Percentiles rank a stretch among this genome's conserved stretches.
These are phyloP conservation scores for Poeciliopsis paucimaculata DNA, from an alignment of 2,797 vertebrate genomes.

Conservation along the genomic window DNA sequence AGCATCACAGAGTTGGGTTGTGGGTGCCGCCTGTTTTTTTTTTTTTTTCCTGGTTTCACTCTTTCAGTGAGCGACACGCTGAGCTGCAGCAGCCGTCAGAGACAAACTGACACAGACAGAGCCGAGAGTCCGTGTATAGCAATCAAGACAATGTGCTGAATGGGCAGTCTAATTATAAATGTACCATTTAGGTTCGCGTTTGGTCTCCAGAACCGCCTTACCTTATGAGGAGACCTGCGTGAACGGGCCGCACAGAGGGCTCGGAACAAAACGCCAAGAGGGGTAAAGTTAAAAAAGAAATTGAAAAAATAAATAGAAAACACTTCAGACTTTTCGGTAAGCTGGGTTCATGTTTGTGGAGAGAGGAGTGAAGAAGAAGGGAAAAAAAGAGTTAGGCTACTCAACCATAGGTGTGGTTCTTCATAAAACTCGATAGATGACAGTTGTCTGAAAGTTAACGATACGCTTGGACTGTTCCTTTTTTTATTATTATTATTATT, in stretches of 20 bases:
- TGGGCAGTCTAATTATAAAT: constrained; percentile 99
- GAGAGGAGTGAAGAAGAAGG: too few species aligned
- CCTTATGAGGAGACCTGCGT: constrained; percentile 98
- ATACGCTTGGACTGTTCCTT: background rate
- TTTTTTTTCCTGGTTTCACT: constrained; percentile 9
- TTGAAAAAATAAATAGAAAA: background rate
- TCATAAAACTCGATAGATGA: background rate
- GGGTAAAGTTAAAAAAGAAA: constrained; percentile 68
- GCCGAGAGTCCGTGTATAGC: constrained; percentile 90
- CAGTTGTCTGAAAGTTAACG: background rate
- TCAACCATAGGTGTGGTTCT: constrained; percentile 57
- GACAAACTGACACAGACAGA: constrained; percentile 84
- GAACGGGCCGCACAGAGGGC: constrained; percentile 75
- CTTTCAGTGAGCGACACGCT: constrained; percentile 47
- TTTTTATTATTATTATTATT: background rate
- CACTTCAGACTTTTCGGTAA: constrained; percentile 33
- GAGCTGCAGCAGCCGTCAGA: constrained; percentile 79
- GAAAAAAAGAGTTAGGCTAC: constrained; percentile 16
- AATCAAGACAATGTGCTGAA: constrained; percentile 97
- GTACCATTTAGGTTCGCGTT: constrained; percentile 96
- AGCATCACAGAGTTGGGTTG: constrained; percentile 45
- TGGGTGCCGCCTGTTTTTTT: constrained; percentile 42
- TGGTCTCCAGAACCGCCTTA: constrained; percentile 92
- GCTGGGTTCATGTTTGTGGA: background rate
- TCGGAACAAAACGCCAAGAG: constrained; percentile 92